Evolutionary conservation across 2,888 invertebrate species (phyloP).

Genomic region (Trisateles emortualis): DNA sequence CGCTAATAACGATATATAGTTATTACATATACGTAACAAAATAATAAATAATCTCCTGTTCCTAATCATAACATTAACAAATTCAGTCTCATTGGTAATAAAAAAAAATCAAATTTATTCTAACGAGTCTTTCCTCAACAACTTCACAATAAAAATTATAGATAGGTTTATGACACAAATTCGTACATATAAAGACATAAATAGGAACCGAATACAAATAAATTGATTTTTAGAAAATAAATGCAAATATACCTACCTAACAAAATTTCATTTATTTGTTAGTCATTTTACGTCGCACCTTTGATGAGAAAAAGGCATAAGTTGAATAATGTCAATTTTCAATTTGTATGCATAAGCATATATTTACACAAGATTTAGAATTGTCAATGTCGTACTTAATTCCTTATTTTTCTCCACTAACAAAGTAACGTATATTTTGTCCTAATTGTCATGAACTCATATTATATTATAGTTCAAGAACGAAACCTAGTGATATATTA

Average conservation of each 20-base stretch:
- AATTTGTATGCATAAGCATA: slow-evolving; percentile 1
- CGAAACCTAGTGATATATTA: slow-evolving; percentile 9
- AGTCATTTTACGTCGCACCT: slow-evolving; percentile 14
- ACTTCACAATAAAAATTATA: slow-evolving; percentile 55
- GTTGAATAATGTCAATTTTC: too few species aligned
- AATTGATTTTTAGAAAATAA: slow-evolving; percentile 57
- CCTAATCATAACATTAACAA: slow-evolving; percentile 77
- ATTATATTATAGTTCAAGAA: neutral
- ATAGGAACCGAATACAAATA: slow-evolving; percentile 53
- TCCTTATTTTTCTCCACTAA: too few species aligned
- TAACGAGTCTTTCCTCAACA: slow-evolving; percentile 75
- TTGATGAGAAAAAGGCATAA: too few species aligned
- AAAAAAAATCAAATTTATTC: slow-evolving; percentile 68
- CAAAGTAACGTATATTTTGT: too few species aligned
- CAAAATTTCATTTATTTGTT: slow-evolving; percentile 45
- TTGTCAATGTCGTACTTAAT: too few species aligned
- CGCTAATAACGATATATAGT: too few species aligned
- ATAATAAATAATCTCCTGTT: slow-evolving; percentile 79
- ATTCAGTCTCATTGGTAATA: slow-evolving; percentile 85
- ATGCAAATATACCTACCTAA: slow-evolving; percentile 64
- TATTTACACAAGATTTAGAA: too few species aligned
- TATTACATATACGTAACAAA: slow-evolving; percentile 46
- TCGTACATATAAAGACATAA: slow-evolving; percentile 49
- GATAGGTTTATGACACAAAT: slow-evolving; percentile 57
- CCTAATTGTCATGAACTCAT: neutral